These are phyloP conservation scores for Phaedon cochleariae DNA, from an alignment of 2,888 invertebrate species.

Conservation along the genomic window DNA sequence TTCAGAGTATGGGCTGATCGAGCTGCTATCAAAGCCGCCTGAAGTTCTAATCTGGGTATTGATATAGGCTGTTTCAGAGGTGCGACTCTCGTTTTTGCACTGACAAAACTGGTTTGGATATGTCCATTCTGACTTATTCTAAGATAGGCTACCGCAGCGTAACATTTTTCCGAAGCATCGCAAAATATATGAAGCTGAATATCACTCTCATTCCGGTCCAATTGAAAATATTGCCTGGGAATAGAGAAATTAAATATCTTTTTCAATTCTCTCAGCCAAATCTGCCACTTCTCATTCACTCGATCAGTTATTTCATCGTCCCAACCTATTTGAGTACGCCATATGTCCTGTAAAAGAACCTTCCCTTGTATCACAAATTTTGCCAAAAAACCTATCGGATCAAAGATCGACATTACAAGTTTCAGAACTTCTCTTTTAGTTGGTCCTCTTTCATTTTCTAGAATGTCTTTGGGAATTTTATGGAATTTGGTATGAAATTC, in stretches of 20 bases:
- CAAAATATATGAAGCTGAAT: too few species aligned
- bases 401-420: too few species aligned
- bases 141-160: too few species aligned
- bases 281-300: background rate
- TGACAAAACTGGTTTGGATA: background rate
- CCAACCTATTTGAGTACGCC: background rate
- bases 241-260: too few species aligned
- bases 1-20: background rate
- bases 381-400: background rate
- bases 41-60: background rate
- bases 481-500: background rate
- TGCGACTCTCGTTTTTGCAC: background rate
- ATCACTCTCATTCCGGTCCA: too few species aligned
- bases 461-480: slow-evolving; percentile 2
- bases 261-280: too few species aligned
- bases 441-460: background rate
- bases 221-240: too few species aligned
- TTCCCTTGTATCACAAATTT: background rate
- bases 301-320: background rate
- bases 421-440: slow-evolving; percentile 5
- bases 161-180: too few species aligned
- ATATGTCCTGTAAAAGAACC: background rate
- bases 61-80: slow-evolving; percentile 5
- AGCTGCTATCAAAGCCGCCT: slow-evolving; percentile 1
- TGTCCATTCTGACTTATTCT: background rate